Percentiles rank a stretch among this genome's conserved stretches.
Conservation (phyloP, 2,113 vertebrate genomes). For the Phrynosoma blainvillii region DNA sequence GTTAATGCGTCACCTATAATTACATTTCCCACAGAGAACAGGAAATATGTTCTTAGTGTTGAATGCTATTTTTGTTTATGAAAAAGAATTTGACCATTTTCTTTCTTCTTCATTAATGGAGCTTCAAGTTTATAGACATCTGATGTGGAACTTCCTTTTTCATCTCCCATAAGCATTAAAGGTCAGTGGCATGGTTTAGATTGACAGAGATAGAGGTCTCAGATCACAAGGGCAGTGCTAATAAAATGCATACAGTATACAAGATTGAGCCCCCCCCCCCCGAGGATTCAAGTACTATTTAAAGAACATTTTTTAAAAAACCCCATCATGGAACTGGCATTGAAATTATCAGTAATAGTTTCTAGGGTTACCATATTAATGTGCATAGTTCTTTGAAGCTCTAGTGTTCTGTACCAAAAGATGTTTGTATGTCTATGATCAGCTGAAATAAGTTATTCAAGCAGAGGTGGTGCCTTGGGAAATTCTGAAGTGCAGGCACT, state of each 20-base stretch:
- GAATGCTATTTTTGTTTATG: slow-evolving; percentile 70
- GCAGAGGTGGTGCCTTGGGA: neutral
- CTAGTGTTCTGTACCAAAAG: neutral
- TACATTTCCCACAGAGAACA: slow-evolving; percentile 74
- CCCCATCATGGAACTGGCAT: slow-evolving; percentile 29
- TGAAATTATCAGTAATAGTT: neutral
- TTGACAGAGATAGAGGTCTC: slow-evolving; percentile 54
- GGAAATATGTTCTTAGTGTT: slow-evolving; percentile 65
- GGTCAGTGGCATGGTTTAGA: slow-evolving; percentile 57
- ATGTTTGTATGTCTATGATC: neutral
- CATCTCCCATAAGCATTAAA: slow-evolving; percentile 68
- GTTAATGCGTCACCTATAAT: slow-evolving; percentile 51
- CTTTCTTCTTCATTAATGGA: slow-evolving; percentile 69
- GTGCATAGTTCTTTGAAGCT: neutral
- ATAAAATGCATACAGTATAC: slow-evolving; percentile 45
- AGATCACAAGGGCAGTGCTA: slow-evolving; percentile 28
- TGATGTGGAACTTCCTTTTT: slow-evolving; percentile 81
- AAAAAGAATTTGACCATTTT: slow-evolving; percentile 47
- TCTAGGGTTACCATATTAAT: neutral
- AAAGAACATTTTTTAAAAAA: slow-evolving; percentile 29
- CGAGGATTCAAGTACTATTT: neutral
- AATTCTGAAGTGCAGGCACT: neutral
- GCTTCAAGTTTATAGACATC: slow-evolving; percentile 64
- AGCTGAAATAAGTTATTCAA: neutral
- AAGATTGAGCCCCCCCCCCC: slow-evolving; percentile 38